These are phyloP conservation scores for Allophyes oxyacanthae DNA, from an alignment of 2,888 invertebrate genomes.

Conservation along the genomic window DNA sequence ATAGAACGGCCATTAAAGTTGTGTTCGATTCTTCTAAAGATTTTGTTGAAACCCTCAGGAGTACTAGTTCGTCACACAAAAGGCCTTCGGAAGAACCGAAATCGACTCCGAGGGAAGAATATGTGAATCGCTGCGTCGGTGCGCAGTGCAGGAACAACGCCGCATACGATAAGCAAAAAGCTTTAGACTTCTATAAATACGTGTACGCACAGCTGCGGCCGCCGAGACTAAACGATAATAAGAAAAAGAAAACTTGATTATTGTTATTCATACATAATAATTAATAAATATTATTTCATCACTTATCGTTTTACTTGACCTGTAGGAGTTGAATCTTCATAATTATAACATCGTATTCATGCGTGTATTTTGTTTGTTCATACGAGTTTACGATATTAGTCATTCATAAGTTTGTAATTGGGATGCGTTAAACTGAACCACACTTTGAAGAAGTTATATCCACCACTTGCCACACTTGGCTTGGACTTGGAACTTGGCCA, in stretches of 20 bases:
- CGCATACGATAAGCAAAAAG: slow-evolving; percentile 81
- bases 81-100: slow-evolving; percentile 65
- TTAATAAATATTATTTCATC: slow-evolving; percentile 50
- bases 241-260: slow-evolving; percentile 67
- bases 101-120: slow-evolving; percentile 67
- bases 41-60: slow-evolving; percentile 82
- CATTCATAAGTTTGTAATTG: not conserved
- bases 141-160: slow-evolving; percentile 75
- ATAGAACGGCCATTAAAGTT: slow-evolving; percentile 81
- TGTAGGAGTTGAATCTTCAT: slow-evolving; percentile 13
- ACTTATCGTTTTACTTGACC: slow-evolving; percentile 48
- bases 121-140: slow-evolving; percentile 75
- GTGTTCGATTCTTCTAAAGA: slow-evolving; percentile 83
- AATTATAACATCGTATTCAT: slow-evolving; percentile 21
- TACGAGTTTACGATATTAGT: not conserved
- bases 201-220: slow-evolving; percentile 83
- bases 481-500: too few relatives aligned
- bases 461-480: too few relatives aligned
- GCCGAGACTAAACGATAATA: slow-evolving; percentile 69
- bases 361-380: slow-evolving; percentile 11
- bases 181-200: slow-evolving; percentile 86
- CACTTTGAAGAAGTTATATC: too few relatives aligned
- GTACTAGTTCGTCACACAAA: slow-evolving; percentile 70
- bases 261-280: slow-evolving; percentile 43
- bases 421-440: not conserved